Evolutionary conservation across 2,888 invertebrate species (phyloP), one percentile per base, ranked within the genome.

Genomic region (Drosophila colorata): DNA sequence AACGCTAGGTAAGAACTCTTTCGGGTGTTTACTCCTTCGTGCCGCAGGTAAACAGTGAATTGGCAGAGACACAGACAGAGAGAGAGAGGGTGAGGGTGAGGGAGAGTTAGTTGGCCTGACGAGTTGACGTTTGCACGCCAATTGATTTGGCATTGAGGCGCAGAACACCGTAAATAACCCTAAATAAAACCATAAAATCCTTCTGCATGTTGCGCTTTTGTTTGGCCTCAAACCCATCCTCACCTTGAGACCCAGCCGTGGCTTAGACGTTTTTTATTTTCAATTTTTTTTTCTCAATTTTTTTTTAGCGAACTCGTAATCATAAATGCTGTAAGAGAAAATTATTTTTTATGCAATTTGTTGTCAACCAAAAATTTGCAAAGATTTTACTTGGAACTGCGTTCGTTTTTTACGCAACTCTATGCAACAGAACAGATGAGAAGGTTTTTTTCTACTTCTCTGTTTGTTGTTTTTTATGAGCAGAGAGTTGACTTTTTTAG

Each of bases 151-250:
- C 86, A 86, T 86, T 86, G 86, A 86, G 74, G 57, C 69, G 46
- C 47, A 58, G 33, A 58, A 57, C 61, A 69, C 71, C 61, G 71
- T 67, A 80, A 87, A 85, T 90, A 90, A 90, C 90, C 90, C 90
- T 90, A 81, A 90, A 90, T 90, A 90, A 90, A 90, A 90, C 90
- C 90, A 90, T 90, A 90, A 90, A 90, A 90, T 90, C 90, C 90
- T 90, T 90, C 90, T 85, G 84, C 85, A 88, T 83, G 85, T 87
- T 86, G 85, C 70, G 80, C 80, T 61, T 80, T 71, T 74, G 76
- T 77, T 37, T 52, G 38, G 20, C 55, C 35, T n/a, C 69, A 52
- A 64, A 57, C 67, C 80, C 79, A 73, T 64, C 79, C 69, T 82
- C 78, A 84, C 87, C 82, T 84, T 82, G 84, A 77, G 61, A 13